phyloP scores from a whole-genome alignment of 2,888 invertebrate species.

The Aphodius sticticus region DNA sequence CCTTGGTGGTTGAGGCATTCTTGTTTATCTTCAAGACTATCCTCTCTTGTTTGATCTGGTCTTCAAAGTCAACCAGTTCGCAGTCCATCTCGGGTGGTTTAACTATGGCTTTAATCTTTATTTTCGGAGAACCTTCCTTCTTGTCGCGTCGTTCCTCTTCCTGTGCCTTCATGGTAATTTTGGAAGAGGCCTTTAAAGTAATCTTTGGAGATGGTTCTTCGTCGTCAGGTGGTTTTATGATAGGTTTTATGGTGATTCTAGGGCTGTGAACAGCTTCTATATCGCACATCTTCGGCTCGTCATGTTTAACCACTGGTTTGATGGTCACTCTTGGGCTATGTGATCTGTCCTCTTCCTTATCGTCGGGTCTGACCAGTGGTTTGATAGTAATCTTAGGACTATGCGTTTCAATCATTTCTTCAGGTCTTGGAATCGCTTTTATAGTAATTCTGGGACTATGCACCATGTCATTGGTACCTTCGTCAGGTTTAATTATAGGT shows the following conservation, averaged over 20 bases:
- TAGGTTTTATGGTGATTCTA: slow-evolving; percentile 64
- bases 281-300: slow-evolving; percentile 51
- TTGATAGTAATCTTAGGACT: slow-evolving; percentile 66
- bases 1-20: slow-evolving; percentile 53
- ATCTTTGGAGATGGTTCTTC: slow-evolving; percentile 49
- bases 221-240: slow-evolving; percentile 52
- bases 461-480: slow-evolving; percentile 49
- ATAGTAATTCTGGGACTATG: slow-evolving; percentile 65
- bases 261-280: slow-evolving; percentile 47
- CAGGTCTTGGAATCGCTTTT: slow-evolving; percentile 60
- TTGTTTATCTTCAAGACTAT: slow-evolving; percentile 74
- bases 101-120: slow-evolving; percentile 48
- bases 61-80: slow-evolving; percentile 49
- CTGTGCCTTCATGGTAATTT: slow-evolving; percentile 42
- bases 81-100: slow-evolving; percentile 43
- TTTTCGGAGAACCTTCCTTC: slow-evolving; percentile 44
- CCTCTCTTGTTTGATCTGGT: slow-evolving; percentile 58
- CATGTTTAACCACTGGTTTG: slow-evolving; percentile 63
- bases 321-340: slow-evolving; percentile 65
- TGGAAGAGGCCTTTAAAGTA: slow-evolving; percentile 52
- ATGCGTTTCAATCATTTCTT: slow-evolving; percentile 21
- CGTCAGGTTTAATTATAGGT: slow-evolving; percentile 56
- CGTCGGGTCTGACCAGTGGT: slow-evolving; percentile 57
- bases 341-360: slow-evolving; percentile 44
- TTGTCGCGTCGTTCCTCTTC: slow-evolving; percentile 29